Evolutionary conservation across 2,888 invertebrate species (phyloP).

Genomic region (Aleiodes alternator): DNA sequence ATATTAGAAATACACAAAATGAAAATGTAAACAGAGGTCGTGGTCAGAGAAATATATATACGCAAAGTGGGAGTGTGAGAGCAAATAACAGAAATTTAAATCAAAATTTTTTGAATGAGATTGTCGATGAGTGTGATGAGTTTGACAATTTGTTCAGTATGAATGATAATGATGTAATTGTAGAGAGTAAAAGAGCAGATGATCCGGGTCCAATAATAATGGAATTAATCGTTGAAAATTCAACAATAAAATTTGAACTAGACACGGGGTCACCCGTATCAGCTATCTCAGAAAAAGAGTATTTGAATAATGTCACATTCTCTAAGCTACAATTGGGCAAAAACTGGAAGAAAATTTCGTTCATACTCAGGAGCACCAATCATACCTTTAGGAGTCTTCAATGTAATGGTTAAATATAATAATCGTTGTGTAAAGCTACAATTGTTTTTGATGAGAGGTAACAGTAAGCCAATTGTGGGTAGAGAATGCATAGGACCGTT

Average conservation of each 20-base stretch:
- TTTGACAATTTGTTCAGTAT: background rate
- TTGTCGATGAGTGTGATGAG: background rate
- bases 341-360: background rate
- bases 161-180: constrained; percentile 14
- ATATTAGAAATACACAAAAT: background rate
- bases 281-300: constrained; percentile 40
- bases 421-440: too few species aligned
- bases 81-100: background rate
- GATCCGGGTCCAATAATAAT: constrained; percentile 22
- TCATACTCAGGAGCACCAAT: background rate
- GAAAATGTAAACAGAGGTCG: background rate
- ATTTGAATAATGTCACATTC: background rate
- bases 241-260: constrained; percentile 43
- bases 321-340: background rate
- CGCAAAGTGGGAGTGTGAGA: background rate
- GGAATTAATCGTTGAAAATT: constrained; percentile 17
- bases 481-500: too few species aligned
- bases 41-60: background rate
- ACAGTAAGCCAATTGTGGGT: too few species aligned
- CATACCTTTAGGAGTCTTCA: background rate
- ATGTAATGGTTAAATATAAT: background rate
- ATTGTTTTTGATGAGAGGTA: too few species aligned
- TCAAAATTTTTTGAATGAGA: constrained; percentile 6
- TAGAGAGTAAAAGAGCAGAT: background rate
- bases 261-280: constrained; percentile 54